Evolutionary conservation across 2,888 invertebrate genomes (phyloP), one percentile per base, ranked within the genome.

Genomic region (Cyclophora punctaria): DNA sequence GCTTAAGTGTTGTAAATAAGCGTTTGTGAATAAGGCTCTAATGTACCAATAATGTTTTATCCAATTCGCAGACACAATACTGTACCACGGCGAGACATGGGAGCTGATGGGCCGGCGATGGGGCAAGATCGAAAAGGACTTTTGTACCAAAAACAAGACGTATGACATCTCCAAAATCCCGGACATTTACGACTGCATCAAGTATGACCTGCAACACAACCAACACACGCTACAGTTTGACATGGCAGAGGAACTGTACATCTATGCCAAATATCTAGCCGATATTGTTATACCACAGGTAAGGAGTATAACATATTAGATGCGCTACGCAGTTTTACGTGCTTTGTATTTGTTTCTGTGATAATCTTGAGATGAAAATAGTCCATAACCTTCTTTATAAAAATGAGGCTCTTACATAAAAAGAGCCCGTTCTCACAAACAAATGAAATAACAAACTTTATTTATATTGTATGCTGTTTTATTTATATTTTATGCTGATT

Each of bases 81-180:
- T 99, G 4, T 99, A 99, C 81, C 98, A 99, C 73, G 98, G 98
- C 3, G 99, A 99, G 85, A 98, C 98, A 0, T 99, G 99, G 99
- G 99, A 99, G 73, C 86, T 99, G 57, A 97, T 99, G 95, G 96
- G 97, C 4, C 91, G 99, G 33, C 91, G 99, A 7, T 99, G 99
- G 99, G 96, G 96, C 44, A 99, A 99, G 85, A 95, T 99, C 49
- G 97, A 98, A 74, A 98, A 99, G 80, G 99, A 99, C 80, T 99
- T 99, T 77, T 96, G 95, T 69, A 95, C 96, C 0, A 98, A 98
- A 79, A 95, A 94, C 67, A 95, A 95, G 64, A 91, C 93, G 42
- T 99, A 95, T 80, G 99, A 99, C 78, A 99, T 99, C 68, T 98
- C 98, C 4, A 99, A 99, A 87, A 97, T 99, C 53, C 99, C 99